A percentile compares a stretch with the other conserved stretches of the same genome.
These are phyloP conservation scores for Drosophila pullipes DNA, from an alignment of 2,888 invertebrate genomes.

Conservation along the genomic window DNA sequence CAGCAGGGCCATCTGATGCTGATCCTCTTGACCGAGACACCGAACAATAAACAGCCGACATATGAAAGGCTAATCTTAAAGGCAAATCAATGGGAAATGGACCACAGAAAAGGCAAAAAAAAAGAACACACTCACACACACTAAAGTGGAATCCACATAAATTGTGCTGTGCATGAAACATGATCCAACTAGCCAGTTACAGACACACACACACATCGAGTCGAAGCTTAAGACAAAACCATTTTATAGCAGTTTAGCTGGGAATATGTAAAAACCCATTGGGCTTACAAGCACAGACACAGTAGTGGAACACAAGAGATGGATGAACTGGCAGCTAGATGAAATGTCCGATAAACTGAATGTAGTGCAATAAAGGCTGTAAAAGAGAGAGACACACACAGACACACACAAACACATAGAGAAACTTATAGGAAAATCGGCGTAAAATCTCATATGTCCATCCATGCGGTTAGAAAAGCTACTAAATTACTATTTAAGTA, in stretches of 20 bases:
- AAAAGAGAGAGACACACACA: slow-evolving; percentile 31
- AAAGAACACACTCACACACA: slow-evolving; percentile 3
- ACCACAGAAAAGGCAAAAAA: slow-evolving; percentile 50
- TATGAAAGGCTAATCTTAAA: slow-evolving; percentile 67
- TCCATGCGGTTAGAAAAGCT: slow-evolving; percentile 75
- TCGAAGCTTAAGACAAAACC: slow-evolving; percentile 51
- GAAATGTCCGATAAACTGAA: slow-evolving; percentile 71
- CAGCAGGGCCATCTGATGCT: slow-evolving; percentile 25
- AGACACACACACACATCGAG: slow-evolving; percentile 18
- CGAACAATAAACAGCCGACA: slow-evolving; percentile 62
- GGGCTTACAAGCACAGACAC: slow-evolving; percentile 11
- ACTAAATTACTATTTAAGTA: slow-evolving; percentile 80
- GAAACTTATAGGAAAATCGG: slow-evolving; percentile 60
- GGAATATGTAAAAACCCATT: slow-evolving; percentile 58
- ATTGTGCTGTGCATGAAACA: slow-evolving; percentile 73
- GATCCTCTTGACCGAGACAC: slow-evolving; percentile 39
- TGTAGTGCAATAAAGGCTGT: slow-evolving; percentile 68
- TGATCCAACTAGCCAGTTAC: slow-evolving; percentile 51
- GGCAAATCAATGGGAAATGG: slow-evolving; percentile 74
- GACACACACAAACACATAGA: slow-evolving; percentile 9
- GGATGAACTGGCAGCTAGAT: slow-evolving; percentile 64
- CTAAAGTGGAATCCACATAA: slow-evolving; percentile 36
- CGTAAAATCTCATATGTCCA: slow-evolving; percentile 78
- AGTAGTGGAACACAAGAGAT: neutral
- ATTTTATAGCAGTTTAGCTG: slow-evolving; percentile 71